These are phyloP conservation scores for Eupelmus urozonus DNA, from an alignment of 2,888 invertebrate species.

Conservation along the genomic window DNA sequence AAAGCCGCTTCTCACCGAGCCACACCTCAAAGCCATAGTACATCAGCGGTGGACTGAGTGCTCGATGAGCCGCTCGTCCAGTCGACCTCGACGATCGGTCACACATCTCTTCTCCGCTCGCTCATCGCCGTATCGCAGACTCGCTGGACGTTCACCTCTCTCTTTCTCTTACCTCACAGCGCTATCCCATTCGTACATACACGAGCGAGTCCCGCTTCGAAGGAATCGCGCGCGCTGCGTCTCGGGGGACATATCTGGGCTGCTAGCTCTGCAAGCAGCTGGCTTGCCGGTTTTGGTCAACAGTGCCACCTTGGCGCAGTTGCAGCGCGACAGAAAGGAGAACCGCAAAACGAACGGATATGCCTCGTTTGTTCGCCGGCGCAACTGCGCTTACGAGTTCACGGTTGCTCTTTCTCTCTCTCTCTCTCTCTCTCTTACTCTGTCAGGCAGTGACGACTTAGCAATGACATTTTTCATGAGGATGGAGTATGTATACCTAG, in stretches of 20 bases:
- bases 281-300: constrained; percentile 72
- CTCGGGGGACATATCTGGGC: constrained; percentile 39
- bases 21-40: constrained; percentile 23
- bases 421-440: too few species aligned
- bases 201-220: background rate
- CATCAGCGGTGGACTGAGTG: background rate
- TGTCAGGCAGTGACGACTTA: too few species aligned
- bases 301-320: constrained; percentile 55
- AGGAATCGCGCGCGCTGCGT: constrained; percentile 4
- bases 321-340: constrained; percentile 19
- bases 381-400: constrained; percentile 7
- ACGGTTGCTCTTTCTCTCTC: too few species aligned
- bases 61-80: background rate
- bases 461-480: too few species aligned
- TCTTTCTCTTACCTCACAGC: background rate
- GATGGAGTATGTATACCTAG: too few species aligned
- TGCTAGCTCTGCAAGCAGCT: constrained; percentile 61
- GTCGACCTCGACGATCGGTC: constrained; percentile 39
- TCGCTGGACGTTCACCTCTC: constrained; percentile 41
- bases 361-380: constrained; percentile 64
- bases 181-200: background rate
- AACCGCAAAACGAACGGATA: constrained; percentile 65
- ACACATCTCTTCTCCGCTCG: background rate
- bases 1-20: too few species aligned
- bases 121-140: background rate